phyloP scores from a whole-genome alignment of 1,140 invertebrate genomes.

The Drosophila willistoni region DNA sequence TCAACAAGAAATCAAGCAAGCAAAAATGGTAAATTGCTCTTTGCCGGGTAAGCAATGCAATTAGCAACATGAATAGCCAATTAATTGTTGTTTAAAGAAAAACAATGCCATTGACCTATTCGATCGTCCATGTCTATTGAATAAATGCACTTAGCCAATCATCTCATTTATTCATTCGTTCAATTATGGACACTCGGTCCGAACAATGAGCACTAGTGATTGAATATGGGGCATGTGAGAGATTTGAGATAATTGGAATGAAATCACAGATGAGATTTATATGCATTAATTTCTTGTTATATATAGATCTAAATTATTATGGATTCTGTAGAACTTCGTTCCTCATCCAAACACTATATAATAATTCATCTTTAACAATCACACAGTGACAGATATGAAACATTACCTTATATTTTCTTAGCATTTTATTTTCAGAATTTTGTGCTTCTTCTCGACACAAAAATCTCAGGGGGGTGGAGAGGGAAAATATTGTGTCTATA shows the following conservation, averaged over 20 bases:
- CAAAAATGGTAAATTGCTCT: conserved; percentile 35
- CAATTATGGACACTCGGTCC: conserved; percentile 37
- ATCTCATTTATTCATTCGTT: conserved; percentile 46
- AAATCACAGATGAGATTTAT: not conserved
- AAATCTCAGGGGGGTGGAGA: not conserved
- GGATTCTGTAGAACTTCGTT: no score
- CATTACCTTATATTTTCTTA: not conserved
- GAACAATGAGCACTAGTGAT: not conserved
- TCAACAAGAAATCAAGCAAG: conserved; percentile 55
- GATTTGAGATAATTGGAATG: not conserved
- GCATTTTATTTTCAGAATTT: not conserved
- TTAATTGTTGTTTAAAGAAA: conserved; percentile 41
- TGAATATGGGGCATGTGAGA: not conserved
- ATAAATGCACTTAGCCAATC: conserved; percentile 28
- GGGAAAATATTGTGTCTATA: no score
- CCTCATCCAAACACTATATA: no score
- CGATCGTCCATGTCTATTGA: conserved; percentile 26
- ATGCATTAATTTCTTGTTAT: no score
- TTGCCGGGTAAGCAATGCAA: conserved; percentile 50
- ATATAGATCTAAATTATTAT: no score
- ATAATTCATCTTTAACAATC: no score
- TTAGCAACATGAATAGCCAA: conserved; percentile 69
- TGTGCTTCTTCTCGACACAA: not conserved
- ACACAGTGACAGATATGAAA: no score
- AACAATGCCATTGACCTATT: conserved; percentile 10